Conservation (phyloP, 2,797 vertebrate species). For the Intellagama lesueurii region DNA sequence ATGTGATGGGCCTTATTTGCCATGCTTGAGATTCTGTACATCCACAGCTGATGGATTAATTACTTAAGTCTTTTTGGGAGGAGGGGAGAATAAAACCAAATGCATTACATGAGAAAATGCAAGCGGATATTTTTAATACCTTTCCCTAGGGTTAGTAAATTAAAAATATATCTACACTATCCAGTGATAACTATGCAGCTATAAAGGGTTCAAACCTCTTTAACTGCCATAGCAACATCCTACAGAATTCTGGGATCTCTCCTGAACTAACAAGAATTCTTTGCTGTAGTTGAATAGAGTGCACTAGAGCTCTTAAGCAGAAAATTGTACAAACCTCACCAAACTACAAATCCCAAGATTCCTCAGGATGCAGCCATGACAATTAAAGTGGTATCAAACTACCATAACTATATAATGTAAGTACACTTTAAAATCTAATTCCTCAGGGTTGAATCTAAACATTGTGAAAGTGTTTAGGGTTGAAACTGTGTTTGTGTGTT, state of each 20-base stretch:
- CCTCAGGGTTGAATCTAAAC: neutral
- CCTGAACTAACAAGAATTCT: too few species aligned
- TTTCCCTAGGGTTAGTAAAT: neutral
- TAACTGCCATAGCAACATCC: too few species aligned
- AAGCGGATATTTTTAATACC: neutral
- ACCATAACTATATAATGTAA: too few species aligned
- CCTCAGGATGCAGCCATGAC: too few species aligned
- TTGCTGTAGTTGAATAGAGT: too few species aligned
- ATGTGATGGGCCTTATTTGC: conserved; percentile 33
- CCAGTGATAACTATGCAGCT: too few species aligned
- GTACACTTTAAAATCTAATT: neutral
- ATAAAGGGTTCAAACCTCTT: too few species aligned
- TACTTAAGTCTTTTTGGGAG: conserved; percentile 41
- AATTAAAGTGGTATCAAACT: too few species aligned
- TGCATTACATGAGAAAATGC: conserved; percentile 49
- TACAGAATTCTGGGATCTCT: too few species aligned
- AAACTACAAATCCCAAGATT: too few species aligned
- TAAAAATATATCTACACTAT: neutral
- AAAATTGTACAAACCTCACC: too few species aligned
- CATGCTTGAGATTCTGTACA: neutral
- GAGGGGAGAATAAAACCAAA: conserved; percentile 33
- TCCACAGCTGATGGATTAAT: conserved; percentile 8
- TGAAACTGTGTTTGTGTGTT: neutral
- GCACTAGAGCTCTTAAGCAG: too few species aligned
- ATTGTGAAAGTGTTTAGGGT: neutral